Evolutionary conservation across 2,797 vertebrate genomes (phyloP), one percentile per base, ranked within the genome.

Genomic region (Urophycis tenuis): DNA sequence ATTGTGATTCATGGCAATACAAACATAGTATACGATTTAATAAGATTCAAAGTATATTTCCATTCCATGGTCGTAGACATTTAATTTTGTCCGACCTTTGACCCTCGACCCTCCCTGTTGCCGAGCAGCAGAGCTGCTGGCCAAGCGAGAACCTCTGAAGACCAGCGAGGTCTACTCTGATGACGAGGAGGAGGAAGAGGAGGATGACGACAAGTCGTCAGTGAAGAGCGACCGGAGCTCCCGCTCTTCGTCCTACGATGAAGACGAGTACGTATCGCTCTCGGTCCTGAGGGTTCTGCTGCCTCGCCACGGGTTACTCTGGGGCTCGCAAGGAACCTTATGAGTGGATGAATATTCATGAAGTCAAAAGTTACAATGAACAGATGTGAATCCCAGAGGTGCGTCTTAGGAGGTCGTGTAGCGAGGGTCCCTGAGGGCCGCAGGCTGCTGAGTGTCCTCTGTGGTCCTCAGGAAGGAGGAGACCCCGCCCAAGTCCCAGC

Each of bases 161-260:
- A 96, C 97, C 3, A 99, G 97, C 60, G 98, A 99, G 85, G 98
- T 99, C 5, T 99, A 99, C 82, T 99, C 98, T 3, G 98, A 99
- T 0, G 98, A 99, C n/a, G 98, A 99, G 81, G 97, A 99, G 73
- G 97, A 99, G 36, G 96, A 97, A 74, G 98, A 99, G 75, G 98
- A 99, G 82, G 97, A 99, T 71, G 97, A 99, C 19, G 97, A 99
- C 88, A 99, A 99, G 82, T 99, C 98, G 36, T 99, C 97, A 7
- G 96, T 97, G 78, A 99, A 99, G 89, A 96, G 96, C 12, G 96
- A 98, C 83, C 94, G 95, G 11, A 97, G 96, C 36, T 97, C 96
- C 10, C 95, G 95, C 41, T 98, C 97, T 0, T 98, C 98, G 0
- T 99, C 98, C 0, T 98, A 95, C 41, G 96, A 98, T 74, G 96